phyloP scores from a whole-genome alignment of 2,113 vertebrate species.

The Vanacampus margaritifer region DNA sequence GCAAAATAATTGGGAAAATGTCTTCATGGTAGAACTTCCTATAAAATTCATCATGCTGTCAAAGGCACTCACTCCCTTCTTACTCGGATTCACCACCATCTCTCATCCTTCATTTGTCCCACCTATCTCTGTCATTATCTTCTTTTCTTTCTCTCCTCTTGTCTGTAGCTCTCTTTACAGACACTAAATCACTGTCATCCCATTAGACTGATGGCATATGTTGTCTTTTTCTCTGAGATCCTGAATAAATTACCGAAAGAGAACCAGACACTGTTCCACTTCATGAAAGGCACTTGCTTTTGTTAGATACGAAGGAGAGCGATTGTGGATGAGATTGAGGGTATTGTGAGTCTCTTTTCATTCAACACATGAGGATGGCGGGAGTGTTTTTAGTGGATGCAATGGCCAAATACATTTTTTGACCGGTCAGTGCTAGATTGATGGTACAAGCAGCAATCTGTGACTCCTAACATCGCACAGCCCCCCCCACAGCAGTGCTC shows the following conservation, averaged over 20 bases:
- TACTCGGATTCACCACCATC: constrained; percentile 40
- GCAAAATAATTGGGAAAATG: neutral
- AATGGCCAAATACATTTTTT: constrained; percentile 30
- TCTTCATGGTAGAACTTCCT: neutral
- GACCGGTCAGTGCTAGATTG: constrained; percentile 47
- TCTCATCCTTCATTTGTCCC: constrained; percentile 29
- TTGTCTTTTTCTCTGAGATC: constrained; percentile 57
- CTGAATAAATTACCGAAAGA: constrained; percentile 75
- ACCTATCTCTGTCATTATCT: constrained; percentile 13
- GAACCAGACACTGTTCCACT: constrained; percentile 51
- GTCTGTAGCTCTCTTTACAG: constrained; percentile 23
- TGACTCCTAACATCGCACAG: constrained; percentile 45
- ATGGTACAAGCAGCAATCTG: constrained; percentile 33
- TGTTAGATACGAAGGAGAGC: constrained; percentile 36
- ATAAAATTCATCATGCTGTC: constrained; percentile 18
- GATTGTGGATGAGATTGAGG: constrained; percentile 20
- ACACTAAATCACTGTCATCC: constrained; percentile 52
- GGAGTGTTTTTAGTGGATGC: constrained; percentile 46
- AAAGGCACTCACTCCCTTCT: constrained; percentile 10
- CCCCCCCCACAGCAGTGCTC: constrained; percentile 5
- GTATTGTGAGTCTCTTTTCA: constrained; percentile 32
- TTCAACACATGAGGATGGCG: constrained; percentile 32
- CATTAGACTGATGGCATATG: constrained; percentile 42
- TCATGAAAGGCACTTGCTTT: constrained; percentile 43
- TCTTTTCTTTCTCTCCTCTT: constrained; percentile 1